Evolutionary conservation across 1,140 invertebrate species (phyloP), one percentile per base, ranked within the genome.

Genomic region (Anastatus disparis): DNA sequence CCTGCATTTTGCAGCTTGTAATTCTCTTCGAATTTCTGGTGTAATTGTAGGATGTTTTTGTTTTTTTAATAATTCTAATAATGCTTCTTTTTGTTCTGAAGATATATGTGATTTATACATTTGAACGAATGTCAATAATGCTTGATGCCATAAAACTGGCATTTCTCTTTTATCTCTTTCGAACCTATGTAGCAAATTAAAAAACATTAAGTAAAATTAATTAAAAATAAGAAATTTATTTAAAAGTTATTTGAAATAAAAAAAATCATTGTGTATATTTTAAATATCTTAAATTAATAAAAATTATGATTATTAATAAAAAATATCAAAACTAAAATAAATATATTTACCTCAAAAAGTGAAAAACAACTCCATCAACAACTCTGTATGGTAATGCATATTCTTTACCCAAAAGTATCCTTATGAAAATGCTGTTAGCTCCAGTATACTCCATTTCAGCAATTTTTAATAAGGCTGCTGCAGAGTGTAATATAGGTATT

Each of bases 401-500:
- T 83, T 98, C 98, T 84, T 99, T 99, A 80, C 99, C 97, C 65
- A 99, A 91, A 59, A 99, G 91, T 79, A 97, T 94, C 52, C 96
- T 89, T 26, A 99, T 87, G 79, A 99, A 97, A 76, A 99, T 96
- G 56, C 95, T 98, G 85, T 94, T 99, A 1, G 97, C 95, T n/a
- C 97, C 97, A 55, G 91, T 95, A 79, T 99, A 99, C 73, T 95
- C 94, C 96, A 99, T 98, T 87, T 98, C 95, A 31, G 97, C 96
- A 70, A 99, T 95, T 88, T 96, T 97, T 1, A 97, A 82, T 75
- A 99, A 91, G 24, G 97, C 95, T 15, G 97, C 97, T 55, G 95
- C 94, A 0, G 97, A 98, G 84, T 99, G 97, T n/a, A 98, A 87
- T 59, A 98, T 92, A 3, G 98, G 97, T 50, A 99, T 95, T 0